A percentile compares a stretch with the other conserved stretches of the same genome.
phyloP scores from a whole-genome alignment of 1,140 invertebrate genomes.

The Caenorhabditis briggsae region DNA sequence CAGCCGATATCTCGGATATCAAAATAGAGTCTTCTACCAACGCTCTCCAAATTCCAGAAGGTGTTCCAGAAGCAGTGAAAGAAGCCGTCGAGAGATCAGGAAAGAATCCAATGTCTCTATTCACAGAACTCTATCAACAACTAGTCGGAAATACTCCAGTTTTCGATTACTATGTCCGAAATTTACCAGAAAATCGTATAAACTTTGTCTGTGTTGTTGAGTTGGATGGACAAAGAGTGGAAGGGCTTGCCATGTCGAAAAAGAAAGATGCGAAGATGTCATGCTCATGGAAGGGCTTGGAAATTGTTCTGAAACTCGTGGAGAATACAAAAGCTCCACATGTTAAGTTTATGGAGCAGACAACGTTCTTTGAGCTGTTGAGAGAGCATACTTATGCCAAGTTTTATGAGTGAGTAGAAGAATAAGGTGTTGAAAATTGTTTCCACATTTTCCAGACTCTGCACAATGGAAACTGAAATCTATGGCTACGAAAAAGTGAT shows the following conservation, averaged over 20 bases:
- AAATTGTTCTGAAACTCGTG: not conserved
- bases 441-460: not conserved
- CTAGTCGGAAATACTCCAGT: not conserved
- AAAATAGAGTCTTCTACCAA: not conserved
- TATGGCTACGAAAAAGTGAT: slow-evolving; percentile 57
- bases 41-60: not conserved
- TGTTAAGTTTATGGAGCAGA: not conserved
- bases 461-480: not conserved
- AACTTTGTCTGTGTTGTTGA: slow-evolving; percentile 3
- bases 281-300: slow-evolving; percentile 4
- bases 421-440: not conserved
- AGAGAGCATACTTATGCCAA: slow-evolving; percentile 33
- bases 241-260: not conserved
- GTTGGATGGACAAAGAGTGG: not conserved
- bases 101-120: slow-evolving; percentile 51
- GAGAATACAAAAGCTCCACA: not conserved
- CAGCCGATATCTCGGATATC: not conserved
- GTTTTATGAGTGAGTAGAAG: slow-evolving; percentile 21
- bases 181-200: not conserved
- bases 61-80: slow-evolving; percentile 9
- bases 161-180: slow-evolving; percentile 16
- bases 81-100: slow-evolving; percentile 12
- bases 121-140: slow-evolving; percentile 27
- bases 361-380: slow-evolving; percentile 13
- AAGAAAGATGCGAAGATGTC: slow-evolving; percentile 33